A percentile compares a stretch with the other conserved stretches of the same genome.
Evolutionary conservation across 2,888 invertebrate genomes (phyloP).

Genomic region (Augiades crinisus): DNA sequence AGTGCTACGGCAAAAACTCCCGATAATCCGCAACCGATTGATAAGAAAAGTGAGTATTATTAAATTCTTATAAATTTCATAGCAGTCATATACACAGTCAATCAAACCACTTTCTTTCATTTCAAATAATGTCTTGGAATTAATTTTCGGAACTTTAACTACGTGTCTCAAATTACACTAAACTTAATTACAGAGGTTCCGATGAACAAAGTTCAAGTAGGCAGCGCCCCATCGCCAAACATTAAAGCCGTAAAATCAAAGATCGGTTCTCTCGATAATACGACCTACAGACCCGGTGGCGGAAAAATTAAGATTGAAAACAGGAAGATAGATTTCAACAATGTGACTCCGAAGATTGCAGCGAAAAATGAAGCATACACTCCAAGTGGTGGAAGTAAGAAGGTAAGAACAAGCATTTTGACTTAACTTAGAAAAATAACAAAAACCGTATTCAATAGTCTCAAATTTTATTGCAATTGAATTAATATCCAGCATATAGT

Average conservation of each 20-base stretch:
- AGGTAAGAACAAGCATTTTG: constrained; percentile 85
- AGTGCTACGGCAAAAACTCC: constrained; percentile 86
- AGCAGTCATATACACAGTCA: too few relatives aligned
- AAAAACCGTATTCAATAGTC: too few relatives aligned
- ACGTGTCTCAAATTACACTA: background rate
- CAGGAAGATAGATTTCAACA: constrained; percentile 91
- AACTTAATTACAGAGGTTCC: constrained; percentile 84
- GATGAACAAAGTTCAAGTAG: constrained; percentile 96
- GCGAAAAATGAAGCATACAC: constrained; percentile 94
- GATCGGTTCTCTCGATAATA: constrained; percentile 95
- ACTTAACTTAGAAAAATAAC: too few relatives aligned
- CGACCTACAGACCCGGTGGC: constrained; percentile 93
- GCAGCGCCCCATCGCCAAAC: constrained; percentile 95
- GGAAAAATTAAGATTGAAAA: constrained; percentile 94
- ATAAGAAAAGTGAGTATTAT: constrained; percentile 90
- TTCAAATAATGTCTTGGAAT: background rate
- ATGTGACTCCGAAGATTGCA: constrained; percentile 92
- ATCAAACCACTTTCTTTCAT: too few relatives aligned
- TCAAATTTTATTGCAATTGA: too few relatives aligned
- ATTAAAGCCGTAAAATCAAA: constrained; percentile 95
- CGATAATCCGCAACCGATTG: constrained; percentile 77
- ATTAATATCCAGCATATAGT: too few relatives aligned
- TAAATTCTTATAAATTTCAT: too few relatives aligned
- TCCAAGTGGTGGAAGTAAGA: constrained; percentile 94
- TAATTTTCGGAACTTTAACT: background rate